Conservation (phyloP, 1,140 invertebrate species). For the Lucilia sericata region DNA sequence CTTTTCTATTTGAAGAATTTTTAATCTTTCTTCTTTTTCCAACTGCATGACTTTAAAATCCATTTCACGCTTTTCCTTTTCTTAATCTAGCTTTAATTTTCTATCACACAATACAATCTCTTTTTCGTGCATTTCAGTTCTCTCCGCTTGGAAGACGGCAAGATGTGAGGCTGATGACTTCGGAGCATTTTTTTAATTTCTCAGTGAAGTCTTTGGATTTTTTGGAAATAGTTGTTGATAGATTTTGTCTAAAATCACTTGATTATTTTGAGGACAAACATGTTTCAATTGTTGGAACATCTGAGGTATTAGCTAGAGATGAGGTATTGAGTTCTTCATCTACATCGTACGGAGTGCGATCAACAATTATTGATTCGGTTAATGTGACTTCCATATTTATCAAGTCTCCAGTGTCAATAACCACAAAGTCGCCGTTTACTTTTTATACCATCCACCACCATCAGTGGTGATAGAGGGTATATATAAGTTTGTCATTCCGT, state of each 20-base stretch:
- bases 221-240: not conserved
- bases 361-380: conserved; percentile 5
- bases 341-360: not conserved
- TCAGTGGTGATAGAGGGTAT: too few relatives aligned
- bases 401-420: not conserved
- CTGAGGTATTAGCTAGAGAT: not conserved
- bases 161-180: conserved; percentile 3
- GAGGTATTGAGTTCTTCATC: not conserved
- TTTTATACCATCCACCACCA: too few relatives aligned
- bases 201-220: not conserved
- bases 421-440: not conserved
- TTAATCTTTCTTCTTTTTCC: conserved; percentile 2
- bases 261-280: not conserved
- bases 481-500: too few relatives aligned
- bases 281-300: not conserved
- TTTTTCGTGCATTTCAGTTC: not conserved
- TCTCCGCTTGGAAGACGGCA: not conserved
- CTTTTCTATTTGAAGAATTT: not conserved
- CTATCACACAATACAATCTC: not conserved
- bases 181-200: not conserved
- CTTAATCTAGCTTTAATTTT: not conserved
- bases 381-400: not conserved
- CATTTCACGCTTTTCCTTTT: conserved; percentile 3
- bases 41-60: not conserved
- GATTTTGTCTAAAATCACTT: not conserved